Evolutionary conservation across 2,888 invertebrate species (phyloP), one percentile per base, ranked within the genome.

Genomic region (Oscheius sp.): DNA sequence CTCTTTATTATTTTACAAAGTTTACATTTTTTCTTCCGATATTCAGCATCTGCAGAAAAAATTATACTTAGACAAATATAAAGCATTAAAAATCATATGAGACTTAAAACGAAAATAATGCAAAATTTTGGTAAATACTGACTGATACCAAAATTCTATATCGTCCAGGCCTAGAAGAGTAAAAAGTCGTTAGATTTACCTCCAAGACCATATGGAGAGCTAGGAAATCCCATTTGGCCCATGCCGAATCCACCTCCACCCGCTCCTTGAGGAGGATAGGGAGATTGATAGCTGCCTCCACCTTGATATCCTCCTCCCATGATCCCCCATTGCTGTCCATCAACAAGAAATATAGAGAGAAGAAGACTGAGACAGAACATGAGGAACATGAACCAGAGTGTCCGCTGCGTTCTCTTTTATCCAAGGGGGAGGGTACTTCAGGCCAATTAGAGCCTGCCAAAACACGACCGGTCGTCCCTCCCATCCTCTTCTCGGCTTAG

Each of bases 381-480:
- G 44, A 14, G 59, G 36, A 14, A 36, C 8, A 36, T 8, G 14
- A 8, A 9, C 36, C 8, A 36, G 36, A 36, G 36, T 9, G 8
- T 14, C 36, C 8, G 36, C 8, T 9, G 14, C 36, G 36, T 8
- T 8, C 8, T 14, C 8, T 14, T 36, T 14, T 36, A 9, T 36
- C 14, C 14, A 36, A 36, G 36, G 22, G 20, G 54, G 33, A 22
- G 28, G 2, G 26, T 14, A 17, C 41, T 41, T 6, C 44, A 44
- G 59, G 22, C 44, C 44, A 41, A 59, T 44, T 59, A 44, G 28
- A 41, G 41, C 36, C 32, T 59, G 59, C 59, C 59, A 59, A 59
- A 59, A 59, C 59, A 59, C 26, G 59, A 59, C 59, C 59, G 59
- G 59, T 59, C 24, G 57, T n/a, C 22, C 41, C 59, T 59, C n/a